Evolutionary conservation across 2,888 invertebrate genomes (phyloP).

Genomic region (Cerastis rubricosa): DNA sequence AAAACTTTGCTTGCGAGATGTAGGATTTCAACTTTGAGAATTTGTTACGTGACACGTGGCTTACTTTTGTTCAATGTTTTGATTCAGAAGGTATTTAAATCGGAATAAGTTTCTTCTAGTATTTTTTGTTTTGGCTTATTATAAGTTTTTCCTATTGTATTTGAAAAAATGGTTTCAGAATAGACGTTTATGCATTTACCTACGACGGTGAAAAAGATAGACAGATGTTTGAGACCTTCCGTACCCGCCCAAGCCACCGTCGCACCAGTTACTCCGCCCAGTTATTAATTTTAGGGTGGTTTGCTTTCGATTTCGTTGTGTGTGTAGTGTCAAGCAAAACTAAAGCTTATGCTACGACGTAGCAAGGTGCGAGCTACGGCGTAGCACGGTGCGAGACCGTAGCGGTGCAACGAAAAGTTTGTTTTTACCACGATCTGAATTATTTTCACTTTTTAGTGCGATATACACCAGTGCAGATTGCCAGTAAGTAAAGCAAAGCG

Average conservation of each 20-base stretch:
- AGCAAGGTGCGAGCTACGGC: not conserved
- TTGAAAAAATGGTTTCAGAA: not conserved
- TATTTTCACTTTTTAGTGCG: not conserved
- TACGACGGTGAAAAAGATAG: constrained; percentile 17
- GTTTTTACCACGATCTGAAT: not conserved
- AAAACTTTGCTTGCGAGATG: constrained; percentile 36
- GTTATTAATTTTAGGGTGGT: constrained; percentile 31
- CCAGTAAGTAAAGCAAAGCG: too few relatives aligned
- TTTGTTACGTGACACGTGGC: not conserved
- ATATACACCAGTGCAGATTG: not conserved
- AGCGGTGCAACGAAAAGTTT: constrained; percentile 1
- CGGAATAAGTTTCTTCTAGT: rapidly evolving
- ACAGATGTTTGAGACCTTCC: not conserved
- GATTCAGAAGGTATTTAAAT: not conserved
- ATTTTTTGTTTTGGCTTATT: not conserved
- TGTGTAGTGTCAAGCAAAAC: not conserved
- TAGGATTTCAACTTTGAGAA: constrained; percentile 15
- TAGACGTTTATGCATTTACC: not conserved
- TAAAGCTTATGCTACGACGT: not conserved
- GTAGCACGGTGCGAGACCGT: constrained; percentile 17
- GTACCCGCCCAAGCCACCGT: too few relatives aligned
- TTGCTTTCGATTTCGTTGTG: not conserved
- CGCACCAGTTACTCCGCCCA: not conserved
- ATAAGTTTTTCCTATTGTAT: not conserved
- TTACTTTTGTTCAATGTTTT: not conserved